Percentiles rank a stretch among this genome's conserved stretches.
Evolutionary conservation across 2,888 invertebrate species (phyloP).

Genomic region (Byasa hedistus): DNA sequence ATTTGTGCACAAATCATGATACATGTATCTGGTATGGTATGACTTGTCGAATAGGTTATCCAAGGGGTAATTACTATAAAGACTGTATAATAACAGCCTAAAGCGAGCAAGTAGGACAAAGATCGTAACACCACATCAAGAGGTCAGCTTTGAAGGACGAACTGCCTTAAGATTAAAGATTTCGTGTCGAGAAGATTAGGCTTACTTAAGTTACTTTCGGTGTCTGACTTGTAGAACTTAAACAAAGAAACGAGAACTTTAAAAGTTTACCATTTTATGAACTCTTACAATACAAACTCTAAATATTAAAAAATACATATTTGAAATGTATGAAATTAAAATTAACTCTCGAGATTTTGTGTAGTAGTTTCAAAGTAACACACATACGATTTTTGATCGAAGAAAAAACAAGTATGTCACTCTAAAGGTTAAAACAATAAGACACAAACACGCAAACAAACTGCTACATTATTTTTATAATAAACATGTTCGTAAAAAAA

Average conservation of each 20-base stretch:
- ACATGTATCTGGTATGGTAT: neutral
- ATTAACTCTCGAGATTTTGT: too few species aligned
- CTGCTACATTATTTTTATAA: too few species aligned
- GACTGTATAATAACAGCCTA: constrained; percentile 30
- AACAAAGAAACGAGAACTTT: neutral
- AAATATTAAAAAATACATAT: neutral
- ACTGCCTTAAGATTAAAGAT: neutral
- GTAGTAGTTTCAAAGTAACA: neutral
- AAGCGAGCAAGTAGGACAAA: constrained; percentile 53
- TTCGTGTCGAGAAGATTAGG: neutral
- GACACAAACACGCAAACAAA: too few species aligned
- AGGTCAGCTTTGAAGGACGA: constrained; percentile 59
- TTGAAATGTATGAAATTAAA: neutral
- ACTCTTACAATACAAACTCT: neutral
- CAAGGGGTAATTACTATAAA: constrained; percentile 15
- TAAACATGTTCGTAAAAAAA: too few species aligned
- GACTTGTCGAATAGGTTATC: neutral
- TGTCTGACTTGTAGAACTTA: neutral
- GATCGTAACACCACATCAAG: constrained; percentile 46
- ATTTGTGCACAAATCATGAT: too few species aligned
- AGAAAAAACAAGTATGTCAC: too few species aligned
- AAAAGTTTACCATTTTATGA: neutral
- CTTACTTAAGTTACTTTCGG: neutral
- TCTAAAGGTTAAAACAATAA: too few species aligned
- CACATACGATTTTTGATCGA: too few species aligned